Evolutionary conservation across 2,888 invertebrate species (phyloP).

Genomic region (Mimas tiliae): DNA sequence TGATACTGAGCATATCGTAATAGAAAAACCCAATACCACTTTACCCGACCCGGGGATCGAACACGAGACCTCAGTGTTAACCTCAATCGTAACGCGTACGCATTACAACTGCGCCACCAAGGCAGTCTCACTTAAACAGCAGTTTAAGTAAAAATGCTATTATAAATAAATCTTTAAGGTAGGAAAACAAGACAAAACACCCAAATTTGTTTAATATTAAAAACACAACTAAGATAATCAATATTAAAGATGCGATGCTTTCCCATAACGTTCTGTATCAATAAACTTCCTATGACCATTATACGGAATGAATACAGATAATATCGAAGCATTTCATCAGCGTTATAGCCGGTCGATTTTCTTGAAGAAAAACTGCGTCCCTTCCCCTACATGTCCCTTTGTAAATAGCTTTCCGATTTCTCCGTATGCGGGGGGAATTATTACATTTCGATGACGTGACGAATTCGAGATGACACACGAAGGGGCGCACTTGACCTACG

Average conservation of each 20-base stretch:
- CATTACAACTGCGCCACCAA: too few species aligned
- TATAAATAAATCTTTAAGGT: too few species aligned
- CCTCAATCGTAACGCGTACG: too few species aligned
- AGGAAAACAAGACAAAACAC: too few species aligned
- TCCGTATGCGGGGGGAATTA: slow-evolving; percentile 68
- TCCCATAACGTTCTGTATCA: background rate
- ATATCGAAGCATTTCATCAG: slow-evolving; percentile 51
- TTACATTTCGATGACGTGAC: slow-evolving; percentile 82
- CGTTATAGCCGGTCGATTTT: slow-evolving; percentile 57
- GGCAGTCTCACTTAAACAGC: too few species aligned
- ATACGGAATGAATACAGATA: slow-evolving; percentile 33
- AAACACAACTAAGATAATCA: background rate
- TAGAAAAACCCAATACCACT: too few species aligned
- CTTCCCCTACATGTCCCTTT: slow-evolving; percentile 59
- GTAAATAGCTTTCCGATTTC: slow-evolving; percentile 74
- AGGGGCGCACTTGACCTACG: slow-evolving; percentile 61
- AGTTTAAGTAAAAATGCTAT: too few species aligned
- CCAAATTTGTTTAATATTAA: background rate
- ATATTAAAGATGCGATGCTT: background rate
- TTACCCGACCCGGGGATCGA: too few species aligned
- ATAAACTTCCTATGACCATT: slow-evolving; percentile 21
- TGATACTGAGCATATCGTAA: too few species aligned
- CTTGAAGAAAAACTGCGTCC: slow-evolving; percentile 56
- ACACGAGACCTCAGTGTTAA: too few species aligned
- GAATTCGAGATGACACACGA: slow-evolving; percentile 71